Evolutionary conservation across 1,140 invertebrate genomes (phyloP), one percentile per base, ranked within the genome.

Genomic region (Augochlora pura): DNA sequence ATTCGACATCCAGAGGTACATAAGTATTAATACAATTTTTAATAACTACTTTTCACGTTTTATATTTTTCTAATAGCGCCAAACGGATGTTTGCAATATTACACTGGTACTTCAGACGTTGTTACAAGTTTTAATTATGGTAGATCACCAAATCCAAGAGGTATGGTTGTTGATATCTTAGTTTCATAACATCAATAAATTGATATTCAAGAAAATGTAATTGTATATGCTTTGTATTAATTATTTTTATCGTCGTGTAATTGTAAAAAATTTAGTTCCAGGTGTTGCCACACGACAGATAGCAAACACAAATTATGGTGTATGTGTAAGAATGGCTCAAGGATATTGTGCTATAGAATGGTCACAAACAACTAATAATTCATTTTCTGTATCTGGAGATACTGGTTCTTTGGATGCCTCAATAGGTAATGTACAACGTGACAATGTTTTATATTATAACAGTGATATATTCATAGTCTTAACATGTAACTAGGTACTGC

Each of bases 51-150:
- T 57, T 6, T 42, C 4, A 25, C 5, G 60, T 59, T 42, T 77
- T 32, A 66, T 71, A 14, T 27, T n/a, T 52, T 59, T 49, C 0
- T 64, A 92, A 68, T 86, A 96, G 96, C 96, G 6, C 96, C 96
- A 6, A 94, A 94, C 62, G 96, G 96, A 42, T 97, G 97, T 90
- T 93, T 97, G 6, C 96, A 97, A 93, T 97, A 97, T 90, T 96
- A 95, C 87, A 95, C 94, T 32, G 94, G 93, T 7, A 81, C 91
- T 5, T 93, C 93, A 10, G 96, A 95, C 16, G 95, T 93, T 0
- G 95, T 97, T 21, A 94, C 91, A 52, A 96, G 96, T 89, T 97
- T 97, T 81, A 97, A 97, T 89, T 97, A 96, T 87, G 95, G 94
- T 10, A 94, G 94, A 8, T 92, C 94, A 18, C 92, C 94, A 16